A percentile compares a stretch with the other conserved stretches of the same genome.
Evolutionary conservation across 2,888 invertebrate genomes (phyloP).

Genomic region (Schrankia costaestrigalis): DNA sequence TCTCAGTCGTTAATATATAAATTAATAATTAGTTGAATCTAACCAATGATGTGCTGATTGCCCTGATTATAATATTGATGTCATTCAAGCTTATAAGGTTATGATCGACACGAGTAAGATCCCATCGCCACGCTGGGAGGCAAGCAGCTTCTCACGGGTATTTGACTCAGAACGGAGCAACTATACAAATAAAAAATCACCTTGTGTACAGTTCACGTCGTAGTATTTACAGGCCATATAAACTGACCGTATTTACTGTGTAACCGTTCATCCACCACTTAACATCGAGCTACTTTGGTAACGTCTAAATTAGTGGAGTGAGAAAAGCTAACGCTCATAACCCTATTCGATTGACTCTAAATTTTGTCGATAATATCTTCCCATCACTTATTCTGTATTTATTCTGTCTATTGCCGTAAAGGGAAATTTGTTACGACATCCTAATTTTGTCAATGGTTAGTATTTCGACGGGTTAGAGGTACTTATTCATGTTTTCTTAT

Average conservation of each 20-base stretch:
- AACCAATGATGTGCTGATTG: constrained; percentile 57
- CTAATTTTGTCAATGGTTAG: constrained; percentile 58
- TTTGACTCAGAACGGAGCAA: constrained; percentile 68
- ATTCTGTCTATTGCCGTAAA: constrained; percentile 58
- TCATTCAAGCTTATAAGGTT: constrained; percentile 68
- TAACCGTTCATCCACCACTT: constrained; percentile 73
- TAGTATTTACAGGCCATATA: constrained; percentile 72
- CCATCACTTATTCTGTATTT: constrained; percentile 69
- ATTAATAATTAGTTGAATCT: constrained; percentile 51
- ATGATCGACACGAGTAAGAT: constrained; percentile 25
- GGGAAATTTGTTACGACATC: constrained; percentile 63
- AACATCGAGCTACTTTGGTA: constrained; percentile 75
- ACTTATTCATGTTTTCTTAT: constrained; percentile 54
- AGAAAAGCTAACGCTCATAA: constrained; percentile 76
- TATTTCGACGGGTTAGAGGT: constrained; percentile 53
- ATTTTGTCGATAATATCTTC: constrained; percentile 72
- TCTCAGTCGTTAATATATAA: no score
- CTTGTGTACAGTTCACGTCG: constrained; percentile 79
- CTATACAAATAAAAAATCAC: constrained; percentile 73
- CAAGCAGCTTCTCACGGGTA: constrained; percentile 72
- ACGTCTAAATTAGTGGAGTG: constrained; percentile 78
- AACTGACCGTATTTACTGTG: constrained; percentile 73
- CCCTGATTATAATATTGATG: constrained; percentile 44
- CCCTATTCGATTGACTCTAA: constrained; percentile 69
- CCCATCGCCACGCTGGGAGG: constrained; percentile 42